Percentiles rank a stretch among this genome's conserved stretches.
phyloP scores from a whole-genome alignment of 2,888 invertebrate genomes.

The Drosophila rellima region DNA sequence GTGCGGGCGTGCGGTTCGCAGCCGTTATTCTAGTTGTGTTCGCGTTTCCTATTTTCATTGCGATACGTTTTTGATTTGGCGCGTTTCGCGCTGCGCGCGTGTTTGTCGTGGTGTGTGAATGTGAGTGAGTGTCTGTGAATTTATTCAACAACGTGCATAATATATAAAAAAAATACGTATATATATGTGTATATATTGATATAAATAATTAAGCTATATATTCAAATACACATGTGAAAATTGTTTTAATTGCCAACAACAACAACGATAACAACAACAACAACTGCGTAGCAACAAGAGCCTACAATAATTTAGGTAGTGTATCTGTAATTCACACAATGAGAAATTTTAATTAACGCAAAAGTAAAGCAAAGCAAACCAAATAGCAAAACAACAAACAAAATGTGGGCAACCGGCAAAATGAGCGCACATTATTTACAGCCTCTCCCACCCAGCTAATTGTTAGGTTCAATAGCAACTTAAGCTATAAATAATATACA shows the following conservation, averaged over 20 bases:
- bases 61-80: constrained; percentile 47
- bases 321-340: constrained; percentile 50
- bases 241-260: constrained; percentile 34
- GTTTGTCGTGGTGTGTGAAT: constrained; percentile 21
- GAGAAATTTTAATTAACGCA: constrained; percentile 60
- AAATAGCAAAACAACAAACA: constrained; percentile 38
- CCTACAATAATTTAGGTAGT: constrained; percentile 55
- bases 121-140: constrained; percentile 46
- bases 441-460: constrained; percentile 62
- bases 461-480: constrained; percentile 66
- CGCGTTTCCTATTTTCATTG: constrained; percentile 36
- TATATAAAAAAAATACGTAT: constrained; percentile 35
- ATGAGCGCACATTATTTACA: constrained; percentile 33
- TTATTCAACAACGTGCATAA: constrained; percentile 56
- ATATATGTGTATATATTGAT: constrained; percentile 49
- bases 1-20: constrained; percentile 63
- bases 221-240: constrained; percentile 52
- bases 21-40: constrained; percentile 28
- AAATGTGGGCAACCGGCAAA: constrained; percentile 57
- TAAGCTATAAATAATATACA: constrained; percentile 47
- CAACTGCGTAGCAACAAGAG: constrained; percentile 28
- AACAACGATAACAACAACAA: constrained; percentile 9
- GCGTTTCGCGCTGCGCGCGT: constrained; percentile 37
- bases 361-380: constrained; percentile 15
- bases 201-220: constrained; percentile 62